Percentiles rank a stretch among this genome's conserved stretches.
These are phyloP conservation scores for crab-eating macaque (Macaca fascicularis) DNA, from an alignment of 2,113 vertebrate genomes.

Conservation along the genomic window T2T-MFA8v1.1 NC_088388.1:82910001-82910500, in stretches of 20 bases:
- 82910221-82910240: not conserved
- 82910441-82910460: not conserved
- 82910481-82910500: not conserved
- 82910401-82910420: not conserved
- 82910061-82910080: not conserved
- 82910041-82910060: not conserved
- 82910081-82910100: not conserved
- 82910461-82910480: not conserved
- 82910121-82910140: not conserved
- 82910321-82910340: not conserved
- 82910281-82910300: not conserved
- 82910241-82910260: not conserved
- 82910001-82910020: not conserved
- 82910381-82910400: not conserved
- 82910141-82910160: not conserved
- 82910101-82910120: not conserved
- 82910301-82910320: not conserved
- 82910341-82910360: not conserved
- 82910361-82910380: not conserved
- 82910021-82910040: conserved; percentile 19
- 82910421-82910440: not conserved
- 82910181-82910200: not conserved
- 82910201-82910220: not conserved
- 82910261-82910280: not conserved
- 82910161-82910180: not conserved